These are phyloP conservation scores for Ptychadena robeensis DNA, from an alignment of 2,797 vertebrate genomes.

Conservation along the genomic window DNA sequence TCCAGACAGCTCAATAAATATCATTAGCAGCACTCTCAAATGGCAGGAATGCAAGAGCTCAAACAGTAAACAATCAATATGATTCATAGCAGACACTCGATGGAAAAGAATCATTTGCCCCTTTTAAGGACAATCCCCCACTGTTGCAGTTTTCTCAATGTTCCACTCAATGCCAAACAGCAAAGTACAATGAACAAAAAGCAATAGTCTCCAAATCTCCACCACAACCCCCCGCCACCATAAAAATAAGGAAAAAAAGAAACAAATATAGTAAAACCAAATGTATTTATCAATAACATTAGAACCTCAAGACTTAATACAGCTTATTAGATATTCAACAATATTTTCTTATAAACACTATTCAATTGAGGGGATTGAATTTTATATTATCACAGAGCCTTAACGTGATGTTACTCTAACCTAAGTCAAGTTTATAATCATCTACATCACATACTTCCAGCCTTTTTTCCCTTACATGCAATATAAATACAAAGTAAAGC, in stretches of 20 bases:
- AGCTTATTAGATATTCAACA: not conserved
- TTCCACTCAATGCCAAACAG: conserved; percentile 10
- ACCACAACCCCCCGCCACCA: too few relatives aligned
- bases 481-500: too few relatives aligned
- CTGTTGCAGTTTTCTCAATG: conserved; percentile 27
- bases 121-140: conserved; percentile 32
- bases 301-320: not conserved
- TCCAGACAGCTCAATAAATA: conserved; percentile 57
- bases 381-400: too few relatives aligned
- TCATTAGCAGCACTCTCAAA: conserved; percentile 63
- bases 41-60: conserved; percentile 62
- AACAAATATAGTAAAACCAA: not conserved
- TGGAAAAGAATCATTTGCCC: conserved; percentile 31
- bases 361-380: not conserved
- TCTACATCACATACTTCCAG: too few relatives aligned
- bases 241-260: not conserved
- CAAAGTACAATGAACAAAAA: conserved; percentile 37
- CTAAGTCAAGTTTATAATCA: too few relatives aligned
- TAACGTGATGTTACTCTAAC: too few relatives aligned
- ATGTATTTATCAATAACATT: not conserved
- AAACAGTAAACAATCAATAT: conserved; percentile 62
- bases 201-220: not conserved
- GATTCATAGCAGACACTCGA: conserved; percentile 59
- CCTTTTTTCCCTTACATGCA: too few relatives aligned
- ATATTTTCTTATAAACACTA: too few relatives aligned